A percentile compares a stretch with the other conserved stretches of the same genome.
These are phyloP conservation scores for Lagenorhynchus albirostris DNA, from an alignment of 2,113 vertebrate genomes.

Conservation along the genomic window DNA sequence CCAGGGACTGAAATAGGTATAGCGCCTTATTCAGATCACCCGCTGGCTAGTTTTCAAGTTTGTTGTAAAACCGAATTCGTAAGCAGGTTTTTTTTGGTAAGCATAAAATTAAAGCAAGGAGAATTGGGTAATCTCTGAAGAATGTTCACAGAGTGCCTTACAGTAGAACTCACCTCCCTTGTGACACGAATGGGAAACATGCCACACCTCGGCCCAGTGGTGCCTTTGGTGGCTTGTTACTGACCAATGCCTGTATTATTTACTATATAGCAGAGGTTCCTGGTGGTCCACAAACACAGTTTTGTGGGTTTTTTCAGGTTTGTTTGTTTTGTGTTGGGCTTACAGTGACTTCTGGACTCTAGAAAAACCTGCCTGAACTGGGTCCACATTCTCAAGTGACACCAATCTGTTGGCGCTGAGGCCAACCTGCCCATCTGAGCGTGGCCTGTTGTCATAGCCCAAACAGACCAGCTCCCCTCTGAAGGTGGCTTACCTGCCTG, in stretches of 20 bases:
- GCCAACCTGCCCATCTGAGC: neutral
- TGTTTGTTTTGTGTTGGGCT: neutral
- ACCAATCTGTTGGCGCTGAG: neutral
- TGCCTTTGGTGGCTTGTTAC: neutral
- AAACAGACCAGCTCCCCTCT: neutral
- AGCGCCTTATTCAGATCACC: neutral
- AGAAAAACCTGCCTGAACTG: neutral
- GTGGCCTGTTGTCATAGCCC: neutral
- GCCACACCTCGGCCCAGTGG: neutral
- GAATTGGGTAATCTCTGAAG: neutral
- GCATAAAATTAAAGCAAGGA: conserved; percentile 1
- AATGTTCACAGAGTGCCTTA: neutral
- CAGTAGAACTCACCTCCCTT: neutral
- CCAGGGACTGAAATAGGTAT: neutral
- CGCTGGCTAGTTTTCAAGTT: neutral
- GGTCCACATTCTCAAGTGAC: neutral
- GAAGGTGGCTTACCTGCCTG: neutral
- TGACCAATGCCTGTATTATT: neutral
- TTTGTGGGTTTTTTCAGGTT: neutral
- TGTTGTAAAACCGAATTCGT: neutral
- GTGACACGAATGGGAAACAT: neutral
- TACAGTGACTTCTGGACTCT: neutral
- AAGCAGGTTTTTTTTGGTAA: neutral
- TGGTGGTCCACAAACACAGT: neutral
- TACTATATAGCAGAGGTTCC: neutral